phyloP scores from a whole-genome alignment of 2,888 invertebrate genomes.

The Latrodectus hesperus region DNA sequence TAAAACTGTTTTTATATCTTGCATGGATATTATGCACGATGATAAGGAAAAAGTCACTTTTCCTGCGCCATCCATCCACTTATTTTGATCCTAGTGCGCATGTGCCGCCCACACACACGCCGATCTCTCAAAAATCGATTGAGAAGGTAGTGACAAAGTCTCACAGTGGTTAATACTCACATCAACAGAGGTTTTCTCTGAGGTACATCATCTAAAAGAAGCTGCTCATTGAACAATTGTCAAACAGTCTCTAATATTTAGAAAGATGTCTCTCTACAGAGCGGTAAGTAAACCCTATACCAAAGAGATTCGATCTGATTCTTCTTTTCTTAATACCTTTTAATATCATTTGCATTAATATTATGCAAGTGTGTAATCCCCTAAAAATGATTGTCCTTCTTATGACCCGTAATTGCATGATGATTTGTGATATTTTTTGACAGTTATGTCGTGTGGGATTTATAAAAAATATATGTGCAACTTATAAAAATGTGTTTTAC shows the following conservation, averaged over 20 bases:
- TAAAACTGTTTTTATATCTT: too few species aligned
- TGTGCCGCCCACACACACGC: conserved; percentile 55
- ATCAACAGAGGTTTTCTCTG: background rate
- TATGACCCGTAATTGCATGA: conserved; percentile 28
- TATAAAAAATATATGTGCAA: too few species aligned
- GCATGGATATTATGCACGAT: conserved; percentile 11
- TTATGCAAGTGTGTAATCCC: background rate
- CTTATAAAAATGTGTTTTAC: too few species aligned
- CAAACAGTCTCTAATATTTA: background rate
- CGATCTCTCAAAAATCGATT: conserved; percentile 46
- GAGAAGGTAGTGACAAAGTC: conserved; percentile 28
- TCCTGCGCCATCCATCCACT: conserved; percentile 38
- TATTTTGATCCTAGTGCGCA: conserved; percentile 29
- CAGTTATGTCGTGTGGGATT: too few species aligned
- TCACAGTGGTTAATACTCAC: conserved; percentile 17
- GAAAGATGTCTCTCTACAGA: conserved; percentile 22
- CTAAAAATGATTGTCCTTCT: conserved; percentile 38
- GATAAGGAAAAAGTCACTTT: conserved; percentile 46
- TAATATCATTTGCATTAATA: too few species aligned
- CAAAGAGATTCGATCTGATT: too few species aligned
- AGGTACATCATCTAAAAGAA: background rate
- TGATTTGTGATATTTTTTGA: too few species aligned
- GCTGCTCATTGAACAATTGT: background rate
- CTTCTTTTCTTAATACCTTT: too few species aligned
- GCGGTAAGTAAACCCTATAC: conserved; percentile 17